These are phyloP conservation scores for Takifugu bimaculatus DNA, from an alignment of 2,113 vertebrate species.

Conservation along the genomic window DNA sequence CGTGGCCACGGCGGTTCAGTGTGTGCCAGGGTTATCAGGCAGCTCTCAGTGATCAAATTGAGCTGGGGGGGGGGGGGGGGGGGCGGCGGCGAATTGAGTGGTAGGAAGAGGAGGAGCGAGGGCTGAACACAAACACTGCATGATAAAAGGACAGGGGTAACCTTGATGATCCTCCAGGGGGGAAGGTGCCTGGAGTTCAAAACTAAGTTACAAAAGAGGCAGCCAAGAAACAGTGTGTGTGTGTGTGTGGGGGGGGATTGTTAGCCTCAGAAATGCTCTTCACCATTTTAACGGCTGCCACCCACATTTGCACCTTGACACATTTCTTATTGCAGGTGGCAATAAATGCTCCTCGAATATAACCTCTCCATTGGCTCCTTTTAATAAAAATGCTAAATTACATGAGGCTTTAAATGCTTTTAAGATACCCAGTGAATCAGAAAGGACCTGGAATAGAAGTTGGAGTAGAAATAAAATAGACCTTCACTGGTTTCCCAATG, in stretches of 20 bases:
- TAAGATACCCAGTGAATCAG: too few species aligned
- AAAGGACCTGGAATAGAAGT: too few species aligned
- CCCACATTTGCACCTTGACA: constrained; percentile 32
- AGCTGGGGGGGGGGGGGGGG: constrained; percentile 16
- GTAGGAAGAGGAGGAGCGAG: constrained; percentile 14
- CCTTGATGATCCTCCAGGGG: constrained; percentile 59
- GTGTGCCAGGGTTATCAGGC: constrained; percentile 43
- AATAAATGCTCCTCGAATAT: constrained; percentile 24
- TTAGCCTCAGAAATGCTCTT: constrained; percentile 11
- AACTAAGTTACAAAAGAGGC: constrained; percentile 15
- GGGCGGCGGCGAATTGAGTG: background rate
- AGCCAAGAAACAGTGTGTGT: constrained; percentile 15
- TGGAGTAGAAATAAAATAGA: too few species aligned
- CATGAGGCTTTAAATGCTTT: background rate
- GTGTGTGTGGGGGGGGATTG: background rate
- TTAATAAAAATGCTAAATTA: constrained; percentile 35
- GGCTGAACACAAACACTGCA: constrained; percentile 23
- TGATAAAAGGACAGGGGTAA: constrained; percentile 49
- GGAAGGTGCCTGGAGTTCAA: constrained; percentile 52
- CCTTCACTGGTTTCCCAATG: too few species aligned
- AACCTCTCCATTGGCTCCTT: constrained; percentile 47
- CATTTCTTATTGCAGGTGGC: constrained; percentile 37
- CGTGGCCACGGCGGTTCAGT: constrained; percentile 24
- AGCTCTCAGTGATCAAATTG: constrained; percentile 28
- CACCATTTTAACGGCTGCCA: constrained; percentile 49